Evolutionary conservation across 1,140 invertebrate genomes (phyloP).

Genomic region (Formica exsecta): DNA sequence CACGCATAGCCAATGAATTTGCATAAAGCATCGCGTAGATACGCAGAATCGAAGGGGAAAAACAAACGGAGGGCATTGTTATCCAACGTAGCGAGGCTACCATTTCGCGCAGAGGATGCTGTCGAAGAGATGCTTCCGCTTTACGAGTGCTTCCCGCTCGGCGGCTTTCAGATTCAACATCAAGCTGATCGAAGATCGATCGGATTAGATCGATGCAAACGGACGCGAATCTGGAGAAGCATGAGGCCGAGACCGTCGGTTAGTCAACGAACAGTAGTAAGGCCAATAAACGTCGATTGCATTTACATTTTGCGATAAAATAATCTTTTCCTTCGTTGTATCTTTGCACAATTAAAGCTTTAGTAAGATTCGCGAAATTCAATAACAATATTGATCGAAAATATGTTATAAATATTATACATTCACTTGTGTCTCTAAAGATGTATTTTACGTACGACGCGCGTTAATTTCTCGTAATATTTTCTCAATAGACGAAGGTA

Average conservation of each 20-base stretch:
- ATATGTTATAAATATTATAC: not conserved
- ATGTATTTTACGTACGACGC: not conserved
- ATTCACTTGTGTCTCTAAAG: not conserved
- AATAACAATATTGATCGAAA: no score
- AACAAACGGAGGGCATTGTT: constrained; percentile 66
- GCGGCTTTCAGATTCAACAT: constrained; percentile 68
- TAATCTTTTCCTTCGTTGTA: not conserved
- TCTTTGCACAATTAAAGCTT: not conserved
- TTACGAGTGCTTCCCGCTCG: constrained; percentile 70
- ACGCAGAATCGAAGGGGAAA: constrained; percentile 60
- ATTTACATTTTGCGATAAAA: not conserved
- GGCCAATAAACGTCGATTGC: not conserved
- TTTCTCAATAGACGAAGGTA: not conserved
- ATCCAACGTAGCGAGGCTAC: constrained; percentile 59
- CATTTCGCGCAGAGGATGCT: constrained; percentile 41
- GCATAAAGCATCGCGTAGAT: constrained; percentile 59
- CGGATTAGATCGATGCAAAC: constrained; percentile 54
- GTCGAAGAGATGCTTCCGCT: constrained; percentile 51
- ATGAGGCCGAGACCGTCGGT: constrained; percentile 69
- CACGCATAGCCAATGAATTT: constrained; percentile 8
- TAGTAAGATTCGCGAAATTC: not conserved
- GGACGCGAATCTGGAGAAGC: constrained; percentile 75
- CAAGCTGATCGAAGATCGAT: constrained; percentile 51
- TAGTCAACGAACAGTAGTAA: constrained; percentile 13
- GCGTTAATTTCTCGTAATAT: not conserved